Base-by-base conservation (phyloP, 2,797 vertebrate genomes). In the Prionace glauca region DNA sequence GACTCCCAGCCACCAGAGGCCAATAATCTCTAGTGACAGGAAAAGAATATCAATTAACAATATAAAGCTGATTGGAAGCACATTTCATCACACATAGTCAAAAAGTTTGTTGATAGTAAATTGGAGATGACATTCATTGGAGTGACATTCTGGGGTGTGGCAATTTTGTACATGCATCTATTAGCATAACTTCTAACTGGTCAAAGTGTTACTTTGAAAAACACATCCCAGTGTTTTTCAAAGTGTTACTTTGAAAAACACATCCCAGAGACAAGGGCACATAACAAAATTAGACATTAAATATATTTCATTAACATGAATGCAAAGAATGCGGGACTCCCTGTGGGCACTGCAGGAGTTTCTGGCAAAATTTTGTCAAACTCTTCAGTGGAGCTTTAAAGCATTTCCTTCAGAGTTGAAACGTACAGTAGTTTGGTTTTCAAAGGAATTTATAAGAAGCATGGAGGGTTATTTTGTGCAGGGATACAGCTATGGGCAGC, bases 401-500 rank as follows among this genome's bases (percentile, higher is more conserved):
- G 45, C 32, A 95, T n/a, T 77, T 77, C 5, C 71, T 74, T 74
- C 93, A 95, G 93, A 95, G 93, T 77, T 95, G 45, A 72, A 95
- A 95, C 29, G 29, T 69, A 36, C 69, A 20, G 93, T 72, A 95
- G 24, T 95, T 77, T 95, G 56, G 45, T 50, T 77, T 95, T 77
- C 69, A 95, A 95, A 95, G 71, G 71, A 95, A 95, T 95, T 77
- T 74, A 95, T 95, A 95, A 95, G 41, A 71, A 95, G 93, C 93
- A 32, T 29, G 56, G 93, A 26, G 92, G 93, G 32, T 95, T 94
- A 72, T 94, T 94, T 74, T 72, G 69, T 56, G 26, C 41, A 94
- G 92, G 41, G 67, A 41, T 29, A 94, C 71, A 95, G 69, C 45
- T 74, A 56, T 50, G 69, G 92, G 92, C 92, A 94, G 67, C 36